These are phyloP conservation scores for Arge pagana DNA, from an alignment of 2,888 invertebrate genomes.

Conservation along the genomic window DNA sequence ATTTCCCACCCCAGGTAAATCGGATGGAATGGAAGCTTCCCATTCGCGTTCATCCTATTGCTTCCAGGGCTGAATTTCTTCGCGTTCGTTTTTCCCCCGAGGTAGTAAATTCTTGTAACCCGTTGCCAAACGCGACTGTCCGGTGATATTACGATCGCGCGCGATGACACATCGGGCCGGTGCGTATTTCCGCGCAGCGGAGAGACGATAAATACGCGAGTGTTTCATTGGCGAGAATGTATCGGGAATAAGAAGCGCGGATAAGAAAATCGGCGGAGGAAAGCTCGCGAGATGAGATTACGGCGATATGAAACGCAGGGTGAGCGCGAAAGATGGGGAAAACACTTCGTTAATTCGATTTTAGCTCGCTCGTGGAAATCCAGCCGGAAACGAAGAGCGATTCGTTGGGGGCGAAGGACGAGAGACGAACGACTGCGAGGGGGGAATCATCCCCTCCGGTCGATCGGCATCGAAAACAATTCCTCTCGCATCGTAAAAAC, in stretches of 20 bases:
- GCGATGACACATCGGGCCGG: no score
- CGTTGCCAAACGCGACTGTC: no score
- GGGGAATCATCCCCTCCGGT: not conserved
- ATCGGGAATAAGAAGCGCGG: not conserved
- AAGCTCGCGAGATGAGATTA: not conserved
- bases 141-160: no score
- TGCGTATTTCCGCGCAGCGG: no score
- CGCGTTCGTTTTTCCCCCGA: no score
- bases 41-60: no score
- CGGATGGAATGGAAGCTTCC: conserved; percentile 11
- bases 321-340: conserved; percentile 13
- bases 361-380: conserved; percentile 4
- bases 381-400: not conserved
- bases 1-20: conserved; percentile 17
- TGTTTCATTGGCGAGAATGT: not conserved
- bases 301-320: conserved; percentile 14
- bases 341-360: conserved; percentile 22
- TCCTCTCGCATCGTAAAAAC: conserved; percentile 19
- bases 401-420: not conserved
- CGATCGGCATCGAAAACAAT: conserved; percentile 21
- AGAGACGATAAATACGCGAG: no score
- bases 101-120: conserved; percentile 16
- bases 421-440: not conserved
- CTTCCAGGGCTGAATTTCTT: no score
- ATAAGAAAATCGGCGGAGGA: conserved; percentile 3